Base-by-base conservation (phyloP, 2,797 vertebrate genomes). In the Eurystomus glaucurus region DNA sequence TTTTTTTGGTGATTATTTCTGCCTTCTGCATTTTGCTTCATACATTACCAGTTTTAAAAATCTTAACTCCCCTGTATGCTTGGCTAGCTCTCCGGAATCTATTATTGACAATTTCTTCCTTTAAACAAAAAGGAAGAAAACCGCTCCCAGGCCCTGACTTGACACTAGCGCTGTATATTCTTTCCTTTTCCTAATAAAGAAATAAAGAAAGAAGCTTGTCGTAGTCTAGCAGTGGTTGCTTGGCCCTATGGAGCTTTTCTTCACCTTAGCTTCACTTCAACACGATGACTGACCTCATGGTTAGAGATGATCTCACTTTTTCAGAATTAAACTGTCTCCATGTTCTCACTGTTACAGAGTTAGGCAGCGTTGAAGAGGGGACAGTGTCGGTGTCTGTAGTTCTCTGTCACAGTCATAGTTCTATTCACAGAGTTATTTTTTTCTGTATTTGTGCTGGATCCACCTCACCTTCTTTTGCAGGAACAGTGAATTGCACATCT, bases 241-340 rank as follows among this genome's bases (percentile, higher is more conserved):
- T 89, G 45, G 10, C 39, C 29, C 12, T 77, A 10, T 82, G 46
- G 54, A 79, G 20, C 20, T 52, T 90, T 86, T 60, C 54, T 91
- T 71, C 86, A 28, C n/a, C 20, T 52, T 90, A 81, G 55, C 54
- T 91, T 71, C 86, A 28, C n/a, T 51, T 92, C 10, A 84, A 22
- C 11, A 45, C 21, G 8, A 39, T 3, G 41, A 43, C 16, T 55
- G 64, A 83, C 39, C 13, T 52, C 1, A 4, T 84, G 17, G 13
- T 76, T 89, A 60, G 37, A 71, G 43, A 51, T 50, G 2, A 64
- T 28, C 41, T 82, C 33, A 35, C 37, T 74, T 88, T 78, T 65
- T 75, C 35, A 39, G 37, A 68, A 43, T 64, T 58, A n/a, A 93
- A 39, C 60, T 37, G 11, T 39, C 50, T 80, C n/a, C 3, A 1